Evolutionary conservation across 2,797 vertebrate genomes (phyloP).

Genomic region (Argentina silus): DNA sequence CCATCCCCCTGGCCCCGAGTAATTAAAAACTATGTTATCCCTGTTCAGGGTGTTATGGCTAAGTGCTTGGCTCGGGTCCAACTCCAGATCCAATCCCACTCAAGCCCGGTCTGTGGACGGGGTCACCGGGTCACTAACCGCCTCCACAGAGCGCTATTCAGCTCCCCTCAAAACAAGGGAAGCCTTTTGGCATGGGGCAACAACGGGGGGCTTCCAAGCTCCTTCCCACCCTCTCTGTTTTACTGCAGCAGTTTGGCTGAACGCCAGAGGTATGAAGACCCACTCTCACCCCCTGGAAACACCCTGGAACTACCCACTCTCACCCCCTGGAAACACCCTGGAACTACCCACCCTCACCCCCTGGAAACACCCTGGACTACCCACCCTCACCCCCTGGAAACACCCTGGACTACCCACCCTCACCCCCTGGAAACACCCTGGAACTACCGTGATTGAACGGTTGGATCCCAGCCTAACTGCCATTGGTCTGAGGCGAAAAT

Average conservation of each 20-base stretch:
- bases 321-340: neutral
- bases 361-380: neutral
- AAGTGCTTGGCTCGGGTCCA: constrained; percentile 79
- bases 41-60: constrained; percentile 82
- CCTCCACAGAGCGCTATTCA: constrained; percentile 75
- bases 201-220: constrained; percentile 70
- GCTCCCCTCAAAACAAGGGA: constrained; percentile 75
- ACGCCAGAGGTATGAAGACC: neutral
- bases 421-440: neutral
- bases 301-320: neutral
- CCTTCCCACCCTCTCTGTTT: constrained; percentile 66
- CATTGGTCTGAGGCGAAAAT: too few relatives aligned
- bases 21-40: constrained; percentile 90
- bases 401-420: neutral
- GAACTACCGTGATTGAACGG: neutral
- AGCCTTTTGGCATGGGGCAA: constrained; percentile 63
- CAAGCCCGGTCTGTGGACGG: constrained; percentile 77
- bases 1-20: constrained; percentile 55
- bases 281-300: neutral
- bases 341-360: neutral
- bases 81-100: constrained; percentile 83
- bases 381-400: neutral
- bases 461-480: too few relatives aligned
- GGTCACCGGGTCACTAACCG: constrained; percentile 87
- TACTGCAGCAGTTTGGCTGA: constrained; percentile 5